Evolutionary conservation across 2,888 invertebrate species (phyloP), one percentile per base, ranked within the genome.

Genomic region (Andrena flavipes): DNA sequence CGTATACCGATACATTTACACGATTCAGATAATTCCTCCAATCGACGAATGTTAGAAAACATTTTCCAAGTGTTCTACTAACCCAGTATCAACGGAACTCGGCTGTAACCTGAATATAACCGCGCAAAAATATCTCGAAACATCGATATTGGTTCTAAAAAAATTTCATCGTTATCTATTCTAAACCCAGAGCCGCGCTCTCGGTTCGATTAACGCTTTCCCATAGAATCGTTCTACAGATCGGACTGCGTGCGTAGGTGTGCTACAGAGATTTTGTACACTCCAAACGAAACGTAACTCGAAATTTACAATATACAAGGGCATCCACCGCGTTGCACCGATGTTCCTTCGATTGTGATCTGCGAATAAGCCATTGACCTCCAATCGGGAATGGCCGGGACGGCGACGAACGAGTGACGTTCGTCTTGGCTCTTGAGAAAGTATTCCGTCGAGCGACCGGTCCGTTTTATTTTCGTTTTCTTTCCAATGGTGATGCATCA

Each of bases 281-380:
- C 20, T 62, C 13, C 48, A 8, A 60, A 65, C 51, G 42, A 80
- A 73, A 69, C 29, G 51, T 54, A 35, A 60, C 56, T 64, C 64
- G 26, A 70, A 48, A 74, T 62, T 80, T 68, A 33, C 63, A 64
- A 59, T 56, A 49, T 54, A 72, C 73, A 62, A 71, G 48, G 26
- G 49, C 54, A 59, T 49, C 62, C 30, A 68, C 51, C 56, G 62
- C 62, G 49, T 63, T 56, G 48, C 33, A 56, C 26, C 48, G 33
- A 51, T 6, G 30, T 72, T 54, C 23, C 71, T 56, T 13, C 42
- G 35, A 76, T 35, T 30, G 48, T 3, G 33, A 51, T 51, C 42
- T 48, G 35, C n/a, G 35, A 33, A 64, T 54, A 72, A 80, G 70
- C 51, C 33, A 62, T 78, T 29, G 42, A 51, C 48, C 29, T 16